phyloP scores from a whole-genome alignment of 2,888 invertebrate species.

The Stenoptilia bipunctidactyla region DNA sequence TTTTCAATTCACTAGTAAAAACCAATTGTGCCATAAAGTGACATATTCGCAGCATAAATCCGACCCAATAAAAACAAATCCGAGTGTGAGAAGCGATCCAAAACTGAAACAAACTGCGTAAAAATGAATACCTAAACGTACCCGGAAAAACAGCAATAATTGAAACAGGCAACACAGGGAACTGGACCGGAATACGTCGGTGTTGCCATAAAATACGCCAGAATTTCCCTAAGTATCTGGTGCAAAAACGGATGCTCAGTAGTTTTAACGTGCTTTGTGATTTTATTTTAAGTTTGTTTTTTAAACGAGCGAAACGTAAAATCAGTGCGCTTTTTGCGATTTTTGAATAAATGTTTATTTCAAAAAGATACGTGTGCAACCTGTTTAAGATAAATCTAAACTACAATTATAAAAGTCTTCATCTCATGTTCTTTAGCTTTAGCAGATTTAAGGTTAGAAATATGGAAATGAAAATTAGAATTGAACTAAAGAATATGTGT shows the following conservation, averaged over 20 bases:
- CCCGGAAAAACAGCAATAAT: constrained; percentile 16
- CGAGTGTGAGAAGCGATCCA: not conserved
- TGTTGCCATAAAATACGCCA: constrained; percentile 1
- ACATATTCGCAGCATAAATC: too few species aligned
- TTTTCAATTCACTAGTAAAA: too few species aligned
- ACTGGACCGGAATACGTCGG: constrained; percentile 5
- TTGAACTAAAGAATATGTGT: too few species aligned
- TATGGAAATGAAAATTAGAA: too few species aligned
- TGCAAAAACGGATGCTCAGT: not conserved
- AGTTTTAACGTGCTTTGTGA: not conserved
- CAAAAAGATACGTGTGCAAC: too few species aligned
- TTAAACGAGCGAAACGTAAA: not conserved
- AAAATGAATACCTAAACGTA: constrained; percentile 22
- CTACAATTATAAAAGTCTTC: too few species aligned
- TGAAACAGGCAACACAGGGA: constrained; percentile 1
- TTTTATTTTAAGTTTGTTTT: not conserved
- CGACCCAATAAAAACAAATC: constrained; percentile 1
- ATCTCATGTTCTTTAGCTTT: too few species aligned
- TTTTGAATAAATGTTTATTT: too few species aligned
- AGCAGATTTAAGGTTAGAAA: too few species aligned
- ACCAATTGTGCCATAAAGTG: too few species aligned
- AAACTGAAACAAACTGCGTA: constrained; percentile 28
- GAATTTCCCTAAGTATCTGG: not conserved
- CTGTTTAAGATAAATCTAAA: too few species aligned
- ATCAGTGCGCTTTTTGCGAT: too few species aligned